Conservation (phyloP, 2,888 invertebrate genomes). For the Reticulitermes lucifugus region DNA sequence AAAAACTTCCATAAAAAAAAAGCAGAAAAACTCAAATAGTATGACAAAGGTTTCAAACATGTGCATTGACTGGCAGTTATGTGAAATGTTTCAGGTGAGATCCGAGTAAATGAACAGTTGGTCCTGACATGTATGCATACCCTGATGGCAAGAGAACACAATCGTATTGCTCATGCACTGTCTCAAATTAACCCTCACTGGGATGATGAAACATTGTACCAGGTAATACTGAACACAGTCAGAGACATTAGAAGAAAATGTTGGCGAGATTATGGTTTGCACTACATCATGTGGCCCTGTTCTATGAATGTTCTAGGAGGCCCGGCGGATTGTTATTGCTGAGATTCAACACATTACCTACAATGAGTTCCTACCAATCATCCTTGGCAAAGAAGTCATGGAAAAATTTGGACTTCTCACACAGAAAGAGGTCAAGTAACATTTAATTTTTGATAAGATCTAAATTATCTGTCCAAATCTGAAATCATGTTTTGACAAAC, state of each 20-base stretch:
- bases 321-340: slow-evolving; percentile 85
- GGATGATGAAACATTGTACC: slow-evolving; percentile 93
- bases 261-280: no score
- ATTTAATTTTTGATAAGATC: neutral
- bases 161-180: slow-evolving; percentile 81
- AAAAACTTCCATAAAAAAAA: no score
- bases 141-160: slow-evolving; percentile 91
- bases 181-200: slow-evolving; percentile 89
- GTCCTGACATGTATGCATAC: slow-evolving; percentile 93
- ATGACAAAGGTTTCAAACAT: neutral
- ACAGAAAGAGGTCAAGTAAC: slow-evolving; percentile 75
- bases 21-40: no score
- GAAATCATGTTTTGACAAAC: no score
- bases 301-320: slow-evolving; percentile 66
- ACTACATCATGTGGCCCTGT: neutral
- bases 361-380: slow-evolving; percentile 90
- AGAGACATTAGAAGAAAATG: no score
- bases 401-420: slow-evolving; percentile 88
- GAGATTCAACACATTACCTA: slow-evolving; percentile 91
- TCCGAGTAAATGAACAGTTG: slow-evolving; percentile 91
- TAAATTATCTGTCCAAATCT: no score
- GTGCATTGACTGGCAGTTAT: neutral
- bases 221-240: slow-evolving; percentile 62
- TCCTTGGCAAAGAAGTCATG: slow-evolving; percentile 92
- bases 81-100: slow-evolving; percentile 73